Percentiles rank a stretch among this genome's conserved stretches.
These are phyloP conservation scores for Scolanthus callimorphus DNA, from an alignment of 92 coral and sea anemone genomes.

Conservation along the genomic window DNA sequence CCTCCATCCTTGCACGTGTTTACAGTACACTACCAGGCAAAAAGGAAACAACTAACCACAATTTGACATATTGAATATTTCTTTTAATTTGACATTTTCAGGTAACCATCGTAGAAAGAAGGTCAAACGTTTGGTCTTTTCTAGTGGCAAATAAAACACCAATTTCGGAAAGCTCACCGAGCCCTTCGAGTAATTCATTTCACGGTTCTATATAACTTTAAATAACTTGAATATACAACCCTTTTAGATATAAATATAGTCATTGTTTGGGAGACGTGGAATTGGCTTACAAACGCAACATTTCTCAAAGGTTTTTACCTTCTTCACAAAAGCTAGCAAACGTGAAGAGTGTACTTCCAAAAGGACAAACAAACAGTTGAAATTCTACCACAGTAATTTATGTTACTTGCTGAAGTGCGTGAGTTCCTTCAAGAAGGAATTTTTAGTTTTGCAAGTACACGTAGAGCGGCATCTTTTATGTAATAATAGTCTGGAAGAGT, in stretches of 20 bases:
- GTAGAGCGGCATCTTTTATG: background rate
- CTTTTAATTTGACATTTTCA: background rate
- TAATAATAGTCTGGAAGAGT: background rate
- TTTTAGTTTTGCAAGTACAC: no score
- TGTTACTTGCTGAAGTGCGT: no score
- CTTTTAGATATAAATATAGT: background rate
- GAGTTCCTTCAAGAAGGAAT: no score
- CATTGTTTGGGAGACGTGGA: background rate
- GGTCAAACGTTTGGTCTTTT: background rate
- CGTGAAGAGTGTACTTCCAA: no score
- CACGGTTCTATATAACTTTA: slow-evolving; percentile 2
- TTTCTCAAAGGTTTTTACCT: no score
- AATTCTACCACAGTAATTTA: no score
- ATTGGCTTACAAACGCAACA: background rate
- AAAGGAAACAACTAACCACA: slow-evolving; percentile 2
- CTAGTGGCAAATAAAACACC: background rate
- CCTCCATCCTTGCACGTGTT: no score
- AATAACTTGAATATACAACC: slow-evolving; percentile 1
- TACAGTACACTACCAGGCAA: no score
- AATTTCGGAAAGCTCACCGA: no score
- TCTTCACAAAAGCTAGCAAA: no score
- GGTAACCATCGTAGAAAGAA: background rate
- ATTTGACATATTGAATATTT: background rate
- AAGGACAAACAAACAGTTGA: no score
- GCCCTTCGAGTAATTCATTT: no score